Conservation (phyloP, 1,140 invertebrate species). For the Papilio aristodemus region DNA sequence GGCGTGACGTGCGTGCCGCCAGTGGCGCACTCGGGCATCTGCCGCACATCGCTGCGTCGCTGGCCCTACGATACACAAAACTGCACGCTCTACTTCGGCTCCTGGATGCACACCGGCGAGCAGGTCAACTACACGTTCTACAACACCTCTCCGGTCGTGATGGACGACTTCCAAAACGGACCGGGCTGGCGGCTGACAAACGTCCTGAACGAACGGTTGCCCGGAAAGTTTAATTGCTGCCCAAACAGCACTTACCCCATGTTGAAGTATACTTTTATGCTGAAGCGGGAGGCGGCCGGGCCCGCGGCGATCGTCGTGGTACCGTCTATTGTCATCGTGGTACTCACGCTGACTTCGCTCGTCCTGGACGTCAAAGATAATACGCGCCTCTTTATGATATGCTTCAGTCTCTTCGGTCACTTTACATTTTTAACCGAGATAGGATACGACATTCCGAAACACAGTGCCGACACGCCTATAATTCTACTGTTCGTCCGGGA, state of each 20-base stretch:
- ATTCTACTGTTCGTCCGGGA: constrained; percentile 67
- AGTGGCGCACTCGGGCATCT: constrained; percentile 73
- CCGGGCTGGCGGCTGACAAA: constrained; percentile 64
- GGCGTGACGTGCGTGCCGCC: constrained; percentile 77
- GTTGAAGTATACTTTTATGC: constrained; percentile 67
- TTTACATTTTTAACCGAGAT: constrained; percentile 68
- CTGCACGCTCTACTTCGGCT: constrained; percentile 78
- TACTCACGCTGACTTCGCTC: constrained; percentile 59
- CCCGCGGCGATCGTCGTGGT: constrained; percentile 67
- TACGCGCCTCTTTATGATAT: constrained; percentile 57
- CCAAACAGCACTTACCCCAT: constrained; percentile 69
- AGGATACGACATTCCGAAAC: constrained; percentile 66
- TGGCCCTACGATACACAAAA: constrained; percentile 82
- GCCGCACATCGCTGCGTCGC: constrained; percentile 68
- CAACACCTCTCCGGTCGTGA: constrained; percentile 50
- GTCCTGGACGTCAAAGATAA: constrained; percentile 66
- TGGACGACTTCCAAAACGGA: constrained; percentile 63
- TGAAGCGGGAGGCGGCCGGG: constrained; percentile 65
- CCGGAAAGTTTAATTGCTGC: constrained; percentile 61
- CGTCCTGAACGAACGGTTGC: constrained; percentile 53
- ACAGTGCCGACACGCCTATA: constrained; percentile 67
- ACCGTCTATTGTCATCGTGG: constrained; percentile 58
- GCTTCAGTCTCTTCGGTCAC: constrained; percentile 71
- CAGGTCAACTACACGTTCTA: constrained; percentile 81
- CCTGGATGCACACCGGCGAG: constrained; percentile 83